Evolutionary conservation across 2,888 invertebrate genomes (phyloP).

Genomic region (Carcina quercana): DNA sequence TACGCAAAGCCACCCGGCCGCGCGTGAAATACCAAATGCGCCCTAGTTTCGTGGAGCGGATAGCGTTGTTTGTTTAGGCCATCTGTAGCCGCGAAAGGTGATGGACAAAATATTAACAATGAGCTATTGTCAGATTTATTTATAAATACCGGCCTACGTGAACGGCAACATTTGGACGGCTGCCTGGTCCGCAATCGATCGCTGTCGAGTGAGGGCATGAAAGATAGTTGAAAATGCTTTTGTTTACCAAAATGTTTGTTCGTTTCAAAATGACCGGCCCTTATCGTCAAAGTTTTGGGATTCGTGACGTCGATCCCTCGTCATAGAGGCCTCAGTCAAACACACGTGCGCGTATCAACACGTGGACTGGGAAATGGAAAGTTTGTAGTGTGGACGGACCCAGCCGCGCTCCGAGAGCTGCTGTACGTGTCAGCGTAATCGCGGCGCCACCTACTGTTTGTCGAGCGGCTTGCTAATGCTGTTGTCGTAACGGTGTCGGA

Average conservation of each 20-base stretch:
- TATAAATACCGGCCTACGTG: slow-evolving; percentile 36
- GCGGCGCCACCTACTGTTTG: slow-evolving; percentile 57
- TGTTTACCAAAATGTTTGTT: slow-evolving; percentile 3
- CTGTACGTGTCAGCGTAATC: slow-evolving; percentile 50
- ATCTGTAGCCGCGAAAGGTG: slow-evolving; percentile 50
- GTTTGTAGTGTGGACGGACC: slow-evolving; percentile 31
- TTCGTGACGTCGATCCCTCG: slow-evolving; percentile 32
- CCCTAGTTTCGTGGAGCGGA: slow-evolving; percentile 64
- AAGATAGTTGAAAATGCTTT: slow-evolving; percentile 8
- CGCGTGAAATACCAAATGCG: slow-evolving; percentile 72
- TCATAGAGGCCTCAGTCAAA: slow-evolving; percentile 33
- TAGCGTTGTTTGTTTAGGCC: slow-evolving; percentile 68
- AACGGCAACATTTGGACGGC: slow-evolving; percentile 34
- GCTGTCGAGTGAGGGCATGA: slow-evolving; percentile 8
- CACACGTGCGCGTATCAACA: slow-evolving; percentile 40
- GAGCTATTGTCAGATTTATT: slow-evolving; percentile 37
- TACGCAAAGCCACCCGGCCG: slow-evolving; percentile 61
- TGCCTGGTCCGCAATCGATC: slow-evolving; percentile 22
- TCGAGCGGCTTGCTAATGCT: slow-evolving; percentile 58
- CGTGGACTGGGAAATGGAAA: slow-evolving; percentile 37
- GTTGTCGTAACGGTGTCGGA: slow-evolving; percentile 48
- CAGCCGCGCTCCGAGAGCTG: slow-evolving; percentile 17
- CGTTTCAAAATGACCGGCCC: slow-evolving; percentile 10
- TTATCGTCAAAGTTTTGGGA: slow-evolving; percentile 27
- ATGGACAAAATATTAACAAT: slow-evolving; percentile 59